phyloP scores from a whole-genome alignment of 2,113 vertebrate genomes.

The Mola mola region DNA sequence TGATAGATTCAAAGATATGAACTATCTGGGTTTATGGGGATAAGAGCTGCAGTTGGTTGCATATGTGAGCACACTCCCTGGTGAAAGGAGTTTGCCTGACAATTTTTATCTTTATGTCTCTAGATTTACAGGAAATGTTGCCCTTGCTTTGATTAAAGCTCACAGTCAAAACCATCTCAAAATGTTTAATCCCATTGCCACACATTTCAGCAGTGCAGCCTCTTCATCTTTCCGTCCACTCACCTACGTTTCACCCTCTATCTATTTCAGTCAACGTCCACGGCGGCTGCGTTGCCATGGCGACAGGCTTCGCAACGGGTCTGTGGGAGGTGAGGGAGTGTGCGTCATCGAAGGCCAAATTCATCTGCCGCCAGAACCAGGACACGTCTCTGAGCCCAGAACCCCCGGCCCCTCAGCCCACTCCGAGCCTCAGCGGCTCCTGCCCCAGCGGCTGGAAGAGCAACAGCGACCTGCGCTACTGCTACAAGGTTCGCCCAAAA shows the following conservation, averaged over 20 bases:
- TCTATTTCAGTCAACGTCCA: constrained; percentile 79
- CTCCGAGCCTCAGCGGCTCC: constrained; percentile 86
- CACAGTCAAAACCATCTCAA: neutral
- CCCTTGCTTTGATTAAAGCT: neutral
- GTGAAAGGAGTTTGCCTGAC: too few species aligned
- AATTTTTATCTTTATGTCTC: too few species aligned
- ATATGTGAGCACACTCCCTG: too few species aligned
- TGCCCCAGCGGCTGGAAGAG: constrained; percentile 91
- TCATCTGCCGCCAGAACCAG: constrained; percentile 93
- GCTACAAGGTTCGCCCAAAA: constrained; percentile 89
- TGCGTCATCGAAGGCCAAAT: constrained; percentile 85
- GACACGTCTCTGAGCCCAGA: constrained; percentile 85
- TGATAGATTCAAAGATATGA: constrained; percentile 6
- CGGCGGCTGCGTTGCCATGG: constrained; percentile 92
- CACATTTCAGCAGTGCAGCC: constrained; percentile 19
- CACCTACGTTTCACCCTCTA: constrained; percentile 20
- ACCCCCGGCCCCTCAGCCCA: constrained; percentile 85
- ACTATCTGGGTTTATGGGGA: constrained; percentile 6
- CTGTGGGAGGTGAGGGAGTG: constrained; percentile 91
- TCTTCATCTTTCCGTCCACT: neutral
- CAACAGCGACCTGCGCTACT: constrained; percentile 86
- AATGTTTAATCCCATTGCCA: constrained; percentile 12
- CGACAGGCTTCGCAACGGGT: constrained; percentile 87
- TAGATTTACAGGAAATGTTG: constrained; percentile 3
- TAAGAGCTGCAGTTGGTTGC: neutral